phyloP scores from a whole-genome alignment of 2,888 invertebrate species.

The Corythucha ciliata region DNA sequence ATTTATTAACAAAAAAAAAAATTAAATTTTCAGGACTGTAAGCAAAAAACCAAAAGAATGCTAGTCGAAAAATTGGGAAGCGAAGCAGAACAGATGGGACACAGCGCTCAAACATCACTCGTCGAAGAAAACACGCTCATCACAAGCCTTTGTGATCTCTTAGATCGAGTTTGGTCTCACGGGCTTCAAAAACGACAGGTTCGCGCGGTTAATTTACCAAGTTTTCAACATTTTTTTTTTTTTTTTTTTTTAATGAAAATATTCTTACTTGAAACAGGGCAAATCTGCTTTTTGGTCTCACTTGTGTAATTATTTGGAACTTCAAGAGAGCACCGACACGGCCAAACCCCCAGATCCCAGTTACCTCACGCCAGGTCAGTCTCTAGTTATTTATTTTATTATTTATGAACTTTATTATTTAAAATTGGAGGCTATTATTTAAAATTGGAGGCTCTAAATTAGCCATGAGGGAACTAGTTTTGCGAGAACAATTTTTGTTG shows the following conservation, averaged over 20 bases:
- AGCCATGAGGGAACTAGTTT: too few species aligned
- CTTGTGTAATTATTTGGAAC: constrained; percentile 77
- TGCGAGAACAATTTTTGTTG: too few species aligned
- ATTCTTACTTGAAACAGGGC: constrained; percentile 48
- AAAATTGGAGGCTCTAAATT: too few species aligned
- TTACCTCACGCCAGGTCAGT: constrained; percentile 54
- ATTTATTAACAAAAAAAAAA: not conserved
- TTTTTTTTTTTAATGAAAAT: not conserved
- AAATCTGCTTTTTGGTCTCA: constrained; percentile 98
- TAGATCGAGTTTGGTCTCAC: constrained; percentile 97
- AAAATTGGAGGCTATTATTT: too few species aligned
- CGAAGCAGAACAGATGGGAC: constrained; percentile 89
- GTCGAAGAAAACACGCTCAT: constrained; percentile 94
- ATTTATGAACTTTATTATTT: too few species aligned
- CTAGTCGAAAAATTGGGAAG: constrained; percentile 97
- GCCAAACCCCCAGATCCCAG: constrained; percentile 51
- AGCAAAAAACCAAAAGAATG: constrained; percentile 95
- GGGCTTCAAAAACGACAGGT: constrained; percentile 86
- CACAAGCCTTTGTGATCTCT: constrained; percentile 91
- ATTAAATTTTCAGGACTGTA: constrained; percentile 58
- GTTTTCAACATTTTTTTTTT: not conserved
- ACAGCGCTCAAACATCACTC: constrained; percentile 64
- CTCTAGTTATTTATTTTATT: too few species aligned
- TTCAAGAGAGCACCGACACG: constrained; percentile 57
- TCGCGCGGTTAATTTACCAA: not conserved